Percentiles rank a stretch among this genome's conserved stretches.
Conservation (phyloP, 2,888 invertebrate genomes). For the Nephrotoma appendiculata region DNA sequence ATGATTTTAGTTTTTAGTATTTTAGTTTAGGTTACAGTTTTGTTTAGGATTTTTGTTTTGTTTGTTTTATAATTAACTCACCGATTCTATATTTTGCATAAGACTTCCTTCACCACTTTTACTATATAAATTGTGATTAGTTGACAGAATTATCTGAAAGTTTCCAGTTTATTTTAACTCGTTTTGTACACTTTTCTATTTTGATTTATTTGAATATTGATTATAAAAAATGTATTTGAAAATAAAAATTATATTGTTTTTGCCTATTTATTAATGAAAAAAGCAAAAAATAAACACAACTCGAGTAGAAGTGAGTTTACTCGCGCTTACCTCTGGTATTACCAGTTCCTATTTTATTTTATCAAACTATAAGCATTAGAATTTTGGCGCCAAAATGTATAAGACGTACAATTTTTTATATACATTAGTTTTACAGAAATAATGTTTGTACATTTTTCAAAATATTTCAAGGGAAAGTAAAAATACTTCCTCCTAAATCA, state of each 20-base stretch:
- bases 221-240: not conserved
- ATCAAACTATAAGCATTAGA: not conserved
- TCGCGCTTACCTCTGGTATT: not conserved
- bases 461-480: not conserved
- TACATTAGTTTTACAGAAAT: not conserved
- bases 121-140: not conserved
- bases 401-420: not conserved
- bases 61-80: not conserved
- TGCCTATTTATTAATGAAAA: not conserved
- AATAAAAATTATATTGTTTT: not conserved
- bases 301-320: not conserved
- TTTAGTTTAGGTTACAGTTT: not conserved
- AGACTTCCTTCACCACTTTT: not conserved
- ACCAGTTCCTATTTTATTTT: not conserved
- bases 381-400: not conserved
- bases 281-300: not conserved
- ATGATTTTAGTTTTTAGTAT: not conserved
- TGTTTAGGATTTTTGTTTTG: not conserved
- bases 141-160: conserved; percentile 1
- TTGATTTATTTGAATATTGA: not conserved
- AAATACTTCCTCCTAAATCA: not conserved
- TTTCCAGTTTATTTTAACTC: not conserved
- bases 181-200: not conserved
- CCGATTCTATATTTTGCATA: conserved; percentile 1
- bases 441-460: not conserved